phyloP scores from a whole-genome alignment of 1,140 invertebrate species.

The Drosophila burlai region DNA sequence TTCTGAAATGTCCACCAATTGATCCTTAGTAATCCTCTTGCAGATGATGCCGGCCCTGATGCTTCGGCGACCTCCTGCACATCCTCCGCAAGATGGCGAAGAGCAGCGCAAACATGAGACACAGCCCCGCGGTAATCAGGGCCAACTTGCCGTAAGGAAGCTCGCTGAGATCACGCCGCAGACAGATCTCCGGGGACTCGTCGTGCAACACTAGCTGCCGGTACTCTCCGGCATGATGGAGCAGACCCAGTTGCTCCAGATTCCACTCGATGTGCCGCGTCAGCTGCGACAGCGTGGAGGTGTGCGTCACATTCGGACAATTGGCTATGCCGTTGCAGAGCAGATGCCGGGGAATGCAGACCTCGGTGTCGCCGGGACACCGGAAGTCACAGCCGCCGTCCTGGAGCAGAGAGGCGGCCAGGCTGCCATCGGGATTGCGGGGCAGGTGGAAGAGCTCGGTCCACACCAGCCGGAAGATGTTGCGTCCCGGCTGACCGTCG shows the following conservation, averaged over 20 bases:
- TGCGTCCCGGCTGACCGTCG: conserved; percentile 88
- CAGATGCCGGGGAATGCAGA: conserved; percentile 92
- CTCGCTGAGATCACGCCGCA: conserved; percentile 74
- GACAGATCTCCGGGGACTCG: conserved; percentile 89
- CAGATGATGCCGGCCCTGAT: conserved; percentile 60
- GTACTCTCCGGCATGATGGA: conserved; percentile 85
- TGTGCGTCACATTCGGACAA: conserved; percentile 89
- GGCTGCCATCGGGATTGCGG: conserved; percentile 91
- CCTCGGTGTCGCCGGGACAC: conserved; percentile 92
- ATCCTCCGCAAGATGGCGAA: conserved; percentile 85
- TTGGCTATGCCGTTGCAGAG: conserved; percentile 93
- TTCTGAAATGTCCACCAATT: conserved; percentile 18
- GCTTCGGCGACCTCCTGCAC: conserved; percentile 73
- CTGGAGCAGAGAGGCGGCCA: conserved; percentile 90
- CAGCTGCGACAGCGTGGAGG: conserved; percentile 86
- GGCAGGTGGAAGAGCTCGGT: conserved; percentile 95
- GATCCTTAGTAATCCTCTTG: conserved; percentile 66
- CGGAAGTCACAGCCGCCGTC: conserved; percentile 91
- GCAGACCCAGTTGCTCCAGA: conserved; percentile 86
- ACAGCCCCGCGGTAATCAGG: conserved; percentile 86
- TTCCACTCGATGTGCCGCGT: conserved; percentile 87
- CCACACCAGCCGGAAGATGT: conserved; percentile 95
- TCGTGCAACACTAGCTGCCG: conserved; percentile 86
- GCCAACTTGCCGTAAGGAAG: conserved; percentile 86
- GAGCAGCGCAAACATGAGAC: conserved; percentile 84